A percentile compares a stretch with the other conserved stretches of the same genome.
Evolutionary conservation across 2,113 vertebrate species (phyloP).

Genomic region (Brachionichthys hirsutus): DNA sequence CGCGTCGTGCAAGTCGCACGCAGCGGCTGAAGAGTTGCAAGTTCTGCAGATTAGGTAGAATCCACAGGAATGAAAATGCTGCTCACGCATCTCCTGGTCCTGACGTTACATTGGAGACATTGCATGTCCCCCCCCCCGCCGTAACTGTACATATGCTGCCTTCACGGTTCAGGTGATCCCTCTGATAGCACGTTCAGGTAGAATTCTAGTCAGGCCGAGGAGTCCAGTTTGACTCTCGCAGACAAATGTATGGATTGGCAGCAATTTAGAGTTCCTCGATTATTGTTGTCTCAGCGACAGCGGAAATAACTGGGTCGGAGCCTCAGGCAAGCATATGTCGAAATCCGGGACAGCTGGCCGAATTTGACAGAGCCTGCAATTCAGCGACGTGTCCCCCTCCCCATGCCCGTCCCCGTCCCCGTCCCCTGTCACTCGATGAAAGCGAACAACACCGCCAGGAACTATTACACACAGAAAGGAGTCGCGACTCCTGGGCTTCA

Average conservation of each 20-base stretch:
- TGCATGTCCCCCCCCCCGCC: not conserved
- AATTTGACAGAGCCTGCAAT: constrained; percentile 65
- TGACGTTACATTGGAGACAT: not conserved
- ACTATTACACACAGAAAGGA: constrained; percentile 21
- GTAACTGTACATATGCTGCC: not conserved
- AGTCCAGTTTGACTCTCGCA: not conserved
- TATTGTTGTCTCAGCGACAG: constrained; percentile 38
- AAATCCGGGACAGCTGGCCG: constrained; percentile 60
- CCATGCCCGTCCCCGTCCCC: no score
- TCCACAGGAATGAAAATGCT: not conserved
- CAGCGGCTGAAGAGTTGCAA: no score
- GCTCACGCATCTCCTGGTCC: not conserved
- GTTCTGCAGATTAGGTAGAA: no score
- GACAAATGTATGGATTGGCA: constrained; percentile 8
- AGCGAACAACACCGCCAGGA: constrained; percentile 26
- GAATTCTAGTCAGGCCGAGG: constrained; percentile 4
- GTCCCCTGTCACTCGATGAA: constrained; percentile 49
- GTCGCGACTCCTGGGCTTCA: constrained; percentile 16
- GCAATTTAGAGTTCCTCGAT: constrained; percentile 23
- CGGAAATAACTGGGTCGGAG: constrained; percentile 48
- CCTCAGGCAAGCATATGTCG: constrained; percentile 44
- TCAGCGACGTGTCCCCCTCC: constrained; percentile 48
- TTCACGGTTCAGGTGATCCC: constrained; percentile 1
- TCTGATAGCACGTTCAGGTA: constrained; percentile 11
- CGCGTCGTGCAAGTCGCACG: no score